Evolutionary conservation across 2,888 invertebrate genomes (phyloP).

Genomic region (Spicauda simplicius): DNA sequence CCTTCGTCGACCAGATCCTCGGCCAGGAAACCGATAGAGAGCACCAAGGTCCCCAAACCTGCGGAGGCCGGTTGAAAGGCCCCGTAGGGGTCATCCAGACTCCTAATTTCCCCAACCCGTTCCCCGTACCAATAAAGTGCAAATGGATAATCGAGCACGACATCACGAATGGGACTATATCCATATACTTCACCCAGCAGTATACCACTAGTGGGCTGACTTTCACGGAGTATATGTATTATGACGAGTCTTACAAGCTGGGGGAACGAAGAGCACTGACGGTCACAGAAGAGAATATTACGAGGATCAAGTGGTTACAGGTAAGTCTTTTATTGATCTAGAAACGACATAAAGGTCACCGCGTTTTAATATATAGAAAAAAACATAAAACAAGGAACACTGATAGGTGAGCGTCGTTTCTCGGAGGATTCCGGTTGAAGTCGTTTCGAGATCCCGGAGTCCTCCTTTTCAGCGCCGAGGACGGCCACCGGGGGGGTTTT

Average conservation of each 20-base stretch:
- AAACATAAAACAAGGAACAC: too few relatives aligned
- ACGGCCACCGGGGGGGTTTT: too few relatives aligned
- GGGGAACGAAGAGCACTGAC: constrained; percentile 88
- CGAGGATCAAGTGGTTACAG: constrained; percentile 86
- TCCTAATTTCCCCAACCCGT: constrained; percentile 93
- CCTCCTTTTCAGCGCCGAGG: too few relatives aligned
- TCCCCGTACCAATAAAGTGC: constrained; percentile 92
- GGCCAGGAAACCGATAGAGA: constrained; percentile 62
- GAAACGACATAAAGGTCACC: too few relatives aligned
- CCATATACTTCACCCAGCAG: constrained; percentile 94
- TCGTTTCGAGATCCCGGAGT: too few relatives aligned
- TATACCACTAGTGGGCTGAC: constrained; percentile 92
- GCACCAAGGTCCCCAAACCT: constrained; percentile 76
- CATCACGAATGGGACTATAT: constrained; percentile 90
- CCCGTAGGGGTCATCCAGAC: constrained; percentile 90
- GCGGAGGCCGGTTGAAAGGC: constrained; percentile 88
- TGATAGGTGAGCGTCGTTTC: too few relatives aligned
- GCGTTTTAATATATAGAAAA: too few relatives aligned
- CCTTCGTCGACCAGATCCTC: constrained; percentile 55
- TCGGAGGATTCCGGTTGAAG: too few relatives aligned
- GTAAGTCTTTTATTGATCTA: constrained; percentile 49
- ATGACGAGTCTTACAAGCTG: constrained; percentile 88
- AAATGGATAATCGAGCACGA: constrained; percentile 94
- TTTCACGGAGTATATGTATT: constrained; percentile 91
- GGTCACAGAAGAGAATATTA: constrained; percentile 90